A percentile compares a stretch with the other conserved stretches of the same genome.
phyloP scores from a whole-genome alignment of 2,113 vertebrate species.

The Platichthys flesus region DNA sequence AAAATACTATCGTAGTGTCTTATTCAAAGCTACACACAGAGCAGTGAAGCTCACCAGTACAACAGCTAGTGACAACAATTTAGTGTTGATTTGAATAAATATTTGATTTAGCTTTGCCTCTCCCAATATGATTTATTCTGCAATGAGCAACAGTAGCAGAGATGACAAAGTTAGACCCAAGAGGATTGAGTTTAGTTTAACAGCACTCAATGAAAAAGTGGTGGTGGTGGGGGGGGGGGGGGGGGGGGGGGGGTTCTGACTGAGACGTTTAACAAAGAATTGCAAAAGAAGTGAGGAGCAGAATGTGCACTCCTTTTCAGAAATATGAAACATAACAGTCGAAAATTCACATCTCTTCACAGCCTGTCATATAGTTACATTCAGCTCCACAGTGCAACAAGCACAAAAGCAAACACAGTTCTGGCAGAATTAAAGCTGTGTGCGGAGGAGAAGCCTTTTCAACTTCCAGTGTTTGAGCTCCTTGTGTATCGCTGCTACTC shows the following conservation, averaged over 20 bases:
- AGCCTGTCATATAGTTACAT: constrained; percentile 35
- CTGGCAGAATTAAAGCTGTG: constrained; percentile 27
- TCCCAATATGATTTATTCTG: constrained; percentile 16
- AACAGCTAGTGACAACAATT: neutral
- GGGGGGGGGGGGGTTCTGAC: neutral
- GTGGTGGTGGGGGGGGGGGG: too few relatives aligned
- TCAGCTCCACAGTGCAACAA: neutral
- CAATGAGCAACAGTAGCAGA: constrained; percentile 8
- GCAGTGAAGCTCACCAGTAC: neutral
- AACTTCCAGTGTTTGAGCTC: constrained; percentile 23
- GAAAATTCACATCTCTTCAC: constrained; percentile 15
- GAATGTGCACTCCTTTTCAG: constrained; percentile 23
- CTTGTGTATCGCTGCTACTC: constrained; percentile 4
- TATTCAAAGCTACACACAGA: neutral
- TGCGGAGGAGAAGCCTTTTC: constrained; percentile 3
- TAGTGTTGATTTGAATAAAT: constrained; percentile 30
- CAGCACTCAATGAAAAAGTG: too few relatives aligned
- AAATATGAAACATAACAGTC: constrained; percentile 23
- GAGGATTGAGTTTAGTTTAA: constrained; percentile 24
- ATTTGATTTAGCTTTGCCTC: constrained; percentile 45
- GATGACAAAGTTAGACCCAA: constrained; percentile 13
- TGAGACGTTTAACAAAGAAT: constrained; percentile 26
- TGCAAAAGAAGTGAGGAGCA: constrained; percentile 1
- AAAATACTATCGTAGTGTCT: neutral
- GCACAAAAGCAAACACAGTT: constrained; percentile 1